phyloP scores from a whole-genome alignment of 2,888 invertebrate species.

The Cephus runcator region DNA sequence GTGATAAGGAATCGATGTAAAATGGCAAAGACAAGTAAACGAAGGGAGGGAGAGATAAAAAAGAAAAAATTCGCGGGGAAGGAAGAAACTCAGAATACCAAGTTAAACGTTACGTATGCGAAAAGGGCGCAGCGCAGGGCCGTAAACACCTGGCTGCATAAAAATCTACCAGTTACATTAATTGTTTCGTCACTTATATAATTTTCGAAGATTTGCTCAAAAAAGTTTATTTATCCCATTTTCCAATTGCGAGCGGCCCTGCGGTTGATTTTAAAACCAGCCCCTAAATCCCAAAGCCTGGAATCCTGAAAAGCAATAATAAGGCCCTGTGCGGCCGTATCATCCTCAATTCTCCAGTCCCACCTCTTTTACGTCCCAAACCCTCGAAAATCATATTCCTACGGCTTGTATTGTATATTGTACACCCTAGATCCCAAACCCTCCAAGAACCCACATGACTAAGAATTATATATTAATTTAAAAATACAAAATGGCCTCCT shows the following conservation, averaged over 20 bases:
- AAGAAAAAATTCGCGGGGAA: not conserved
- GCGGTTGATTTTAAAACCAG: conserved; percentile 30
- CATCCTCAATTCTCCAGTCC: conserved; percentile 26
- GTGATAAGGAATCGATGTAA: not conserved
- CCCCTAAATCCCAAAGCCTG: conserved; percentile 1
- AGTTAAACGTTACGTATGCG: conserved; percentile 12
- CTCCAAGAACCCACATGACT: conserved; percentile 57
- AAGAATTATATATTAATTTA: conserved; percentile 65
- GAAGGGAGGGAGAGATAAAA: not conserved
- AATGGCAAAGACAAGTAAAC: not conserved
- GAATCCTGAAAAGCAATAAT: conserved; percentile 35
- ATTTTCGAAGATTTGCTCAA: conserved; percentile 43
- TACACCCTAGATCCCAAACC: conserved; percentile 46
- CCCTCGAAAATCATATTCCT: conserved; percentile 55
- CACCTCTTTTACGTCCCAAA: not conserved
- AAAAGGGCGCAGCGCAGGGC: conserved; percentile 22
- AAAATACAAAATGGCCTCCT: conserved; percentile 46
- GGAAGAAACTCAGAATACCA: not conserved
- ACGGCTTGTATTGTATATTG: conserved; percentile 64
- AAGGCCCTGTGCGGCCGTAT: conserved; percentile 46
- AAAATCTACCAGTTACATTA: not conserved
- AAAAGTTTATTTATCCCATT: conserved; percentile 33
- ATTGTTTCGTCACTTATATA: not conserved
- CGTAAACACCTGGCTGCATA: not conserved
- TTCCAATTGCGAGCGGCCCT: conserved; percentile 30